phyloP scores from a whole-genome alignment of 2,888 invertebrate genomes.

The Morpho helenor region DNA sequence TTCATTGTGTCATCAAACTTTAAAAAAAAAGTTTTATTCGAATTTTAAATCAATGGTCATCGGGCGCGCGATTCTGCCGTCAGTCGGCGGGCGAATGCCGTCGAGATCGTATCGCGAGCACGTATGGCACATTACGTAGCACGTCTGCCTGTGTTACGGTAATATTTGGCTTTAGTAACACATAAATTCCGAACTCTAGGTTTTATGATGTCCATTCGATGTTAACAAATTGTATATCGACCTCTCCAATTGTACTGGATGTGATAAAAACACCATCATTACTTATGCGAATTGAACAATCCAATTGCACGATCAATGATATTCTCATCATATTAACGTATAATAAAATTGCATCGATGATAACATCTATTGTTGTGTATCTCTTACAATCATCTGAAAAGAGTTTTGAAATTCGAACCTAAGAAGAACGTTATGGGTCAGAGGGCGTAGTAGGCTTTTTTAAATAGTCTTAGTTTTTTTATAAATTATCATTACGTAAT shows the following conservation, averaged over 20 bases:
- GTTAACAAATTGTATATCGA: conserved; percentile 3
- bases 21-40: conserved; percentile 30
- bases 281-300: background rate
- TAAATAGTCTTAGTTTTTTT: too few species aligned
- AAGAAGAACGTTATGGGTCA: background rate
- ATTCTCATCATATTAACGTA: conserved; percentile 1
- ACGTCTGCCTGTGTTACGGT: conserved; percentile 43
- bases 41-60: conserved; percentile 40
- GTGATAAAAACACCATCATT: conserved; percentile 2
- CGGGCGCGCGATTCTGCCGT: conserved; percentile 51
- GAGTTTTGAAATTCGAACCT: background rate
- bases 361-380: conserved; percentile 2
- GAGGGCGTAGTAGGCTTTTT: too few species aligned
- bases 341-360: conserved; percentile 2
- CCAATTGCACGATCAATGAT: background rate
- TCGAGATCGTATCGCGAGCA: conserved; percentile 35
- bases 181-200: conserved; percentile 18
- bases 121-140: conserved; percentile 45
- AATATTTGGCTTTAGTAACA: conserved; percentile 46
- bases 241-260: conserved; percentile 6
- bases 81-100: conserved; percentile 55
- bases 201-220: conserved; percentile 5
- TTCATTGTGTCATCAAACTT: conserved; percentile 12
- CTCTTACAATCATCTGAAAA: background rate
- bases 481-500: too few species aligned